phyloP scores from a whole-genome alignment of 2,797 vertebrate genomes.

The Mareca penelope region DNA sequence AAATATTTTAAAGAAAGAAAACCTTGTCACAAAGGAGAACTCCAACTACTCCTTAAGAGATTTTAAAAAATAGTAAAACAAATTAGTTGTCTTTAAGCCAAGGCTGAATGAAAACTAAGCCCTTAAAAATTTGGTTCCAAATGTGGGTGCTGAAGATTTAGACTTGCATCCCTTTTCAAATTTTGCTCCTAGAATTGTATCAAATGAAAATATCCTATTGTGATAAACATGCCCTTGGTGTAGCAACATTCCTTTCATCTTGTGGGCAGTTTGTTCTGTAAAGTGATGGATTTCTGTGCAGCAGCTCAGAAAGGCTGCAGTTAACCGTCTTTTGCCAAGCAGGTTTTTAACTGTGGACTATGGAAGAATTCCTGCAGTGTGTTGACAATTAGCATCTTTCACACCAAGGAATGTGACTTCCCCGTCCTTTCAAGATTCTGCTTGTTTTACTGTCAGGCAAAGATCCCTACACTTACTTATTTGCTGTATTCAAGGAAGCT shows the following conservation, averaged over 20 bases:
- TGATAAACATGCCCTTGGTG: background rate
- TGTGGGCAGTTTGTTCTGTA: background rate
- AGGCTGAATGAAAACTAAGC: background rate
- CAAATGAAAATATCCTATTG: background rate
- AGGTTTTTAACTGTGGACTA: background rate
- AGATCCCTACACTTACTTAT: background rate
- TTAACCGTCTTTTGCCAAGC: background rate
- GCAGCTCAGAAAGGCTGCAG: background rate
- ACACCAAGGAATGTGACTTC: background rate
- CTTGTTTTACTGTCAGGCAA: background rate
- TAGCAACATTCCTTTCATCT: background rate
- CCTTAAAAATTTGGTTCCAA: background rate
- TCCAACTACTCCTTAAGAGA: background rate
- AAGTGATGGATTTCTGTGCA: background rate
- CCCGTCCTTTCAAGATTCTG: background rate
- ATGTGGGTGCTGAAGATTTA: background rate
- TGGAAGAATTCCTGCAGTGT: background rate
- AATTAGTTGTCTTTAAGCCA: background rate
- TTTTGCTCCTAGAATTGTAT: background rate
- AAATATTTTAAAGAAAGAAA: background rate
- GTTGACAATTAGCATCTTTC: background rate
- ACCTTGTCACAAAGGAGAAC: background rate
- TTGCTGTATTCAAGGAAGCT: constrained; percentile 1
- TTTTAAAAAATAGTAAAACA: background rate
- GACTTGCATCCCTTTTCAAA: background rate